Evolutionary conservation across 2,888 invertebrate species (phyloP).

Genomic region (Eledona agricola): DNA sequence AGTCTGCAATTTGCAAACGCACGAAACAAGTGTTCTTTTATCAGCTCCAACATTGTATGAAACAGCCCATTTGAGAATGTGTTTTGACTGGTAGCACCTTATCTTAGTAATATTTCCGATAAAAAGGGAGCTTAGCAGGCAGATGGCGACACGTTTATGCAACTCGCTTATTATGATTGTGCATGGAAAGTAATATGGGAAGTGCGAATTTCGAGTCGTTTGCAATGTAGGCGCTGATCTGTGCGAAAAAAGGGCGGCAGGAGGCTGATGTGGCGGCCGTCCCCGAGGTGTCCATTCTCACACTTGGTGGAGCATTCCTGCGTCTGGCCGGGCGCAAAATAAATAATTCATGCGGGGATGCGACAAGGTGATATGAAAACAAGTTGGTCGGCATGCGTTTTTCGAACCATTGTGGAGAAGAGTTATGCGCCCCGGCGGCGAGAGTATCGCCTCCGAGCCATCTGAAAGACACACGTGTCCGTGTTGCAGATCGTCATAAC

Average conservation of each 20-base stretch:
- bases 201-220: neutral
- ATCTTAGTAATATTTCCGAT: no score
- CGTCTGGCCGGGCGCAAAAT: slow-evolving; percentile 53
- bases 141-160: no score
- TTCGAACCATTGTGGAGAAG: slow-evolving; percentile 59
- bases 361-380: slow-evolving; percentile 59
- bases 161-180: no score
- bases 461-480: slow-evolving; percentile 57
- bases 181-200: neutral
- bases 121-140: no score
- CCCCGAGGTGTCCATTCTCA: slow-evolving; percentile 51
- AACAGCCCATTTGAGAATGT: no score
- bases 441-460: slow-evolving; percentile 57
- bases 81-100: no score
- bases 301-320: slow-evolving; percentile 48
- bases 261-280: slow-evolving; percentile 41
- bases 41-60: no score
- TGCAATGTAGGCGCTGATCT: neutral
- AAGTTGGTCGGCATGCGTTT: slow-evolving; percentile 60
- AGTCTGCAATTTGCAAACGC: no score
- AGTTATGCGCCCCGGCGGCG: slow-evolving; percentile 59
- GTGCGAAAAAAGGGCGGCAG: neutral
- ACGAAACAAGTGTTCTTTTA: no score
- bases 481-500: slow-evolving; percentile 59
- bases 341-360: slow-evolving; percentile 60